These are phyloP conservation scores for Patella vulgata DNA, from an alignment of 1,140 invertebrate species.

Conservation along the genomic window DNA sequence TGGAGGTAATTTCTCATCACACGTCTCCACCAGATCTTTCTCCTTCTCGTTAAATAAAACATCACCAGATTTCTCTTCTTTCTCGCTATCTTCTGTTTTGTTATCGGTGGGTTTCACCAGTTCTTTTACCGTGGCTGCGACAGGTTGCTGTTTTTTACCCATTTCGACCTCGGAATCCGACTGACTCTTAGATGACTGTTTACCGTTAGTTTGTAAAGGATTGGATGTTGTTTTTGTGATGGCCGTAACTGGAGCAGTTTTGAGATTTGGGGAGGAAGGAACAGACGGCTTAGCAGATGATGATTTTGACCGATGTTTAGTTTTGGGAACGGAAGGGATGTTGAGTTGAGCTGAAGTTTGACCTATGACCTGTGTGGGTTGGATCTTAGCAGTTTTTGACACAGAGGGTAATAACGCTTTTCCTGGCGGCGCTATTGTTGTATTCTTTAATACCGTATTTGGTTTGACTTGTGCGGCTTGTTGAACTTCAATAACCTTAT, in stretches of 20 bases:
- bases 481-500: conserved; percentile 16
- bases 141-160: conserved; percentile 28
- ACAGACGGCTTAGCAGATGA: conserved; percentile 19
- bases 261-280: neutral
- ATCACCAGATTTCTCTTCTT: neutral
- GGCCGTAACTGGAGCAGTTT: conserved; percentile 17
- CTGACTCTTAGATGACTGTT: conserved; percentile 40
- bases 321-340: conserved; percentile 27
- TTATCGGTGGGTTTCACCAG: conserved; percentile 21
- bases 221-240: conserved; percentile 5
- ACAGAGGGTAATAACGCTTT: conserved; percentile 46
- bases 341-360: conserved; percentile 22
- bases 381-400: conserved; percentile 44
- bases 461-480: conserved; percentile 25
- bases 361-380: conserved; percentile 28
- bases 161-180: conserved; percentile 51
- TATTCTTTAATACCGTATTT: conserved; percentile 20
- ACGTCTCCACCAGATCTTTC: conserved; percentile 13
- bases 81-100: conserved; percentile 11
- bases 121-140: conserved; percentile 15
- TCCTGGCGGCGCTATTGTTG: conserved; percentile 24
- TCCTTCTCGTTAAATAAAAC: conserved; percentile 2
- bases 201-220: conserved; percentile 8
- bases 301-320: conserved; percentile 21
- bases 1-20: conserved; percentile 25